phyloP scores from a whole-genome alignment of 2,797 vertebrate genomes.

The Ctenopoma kingsleyae region DNA sequence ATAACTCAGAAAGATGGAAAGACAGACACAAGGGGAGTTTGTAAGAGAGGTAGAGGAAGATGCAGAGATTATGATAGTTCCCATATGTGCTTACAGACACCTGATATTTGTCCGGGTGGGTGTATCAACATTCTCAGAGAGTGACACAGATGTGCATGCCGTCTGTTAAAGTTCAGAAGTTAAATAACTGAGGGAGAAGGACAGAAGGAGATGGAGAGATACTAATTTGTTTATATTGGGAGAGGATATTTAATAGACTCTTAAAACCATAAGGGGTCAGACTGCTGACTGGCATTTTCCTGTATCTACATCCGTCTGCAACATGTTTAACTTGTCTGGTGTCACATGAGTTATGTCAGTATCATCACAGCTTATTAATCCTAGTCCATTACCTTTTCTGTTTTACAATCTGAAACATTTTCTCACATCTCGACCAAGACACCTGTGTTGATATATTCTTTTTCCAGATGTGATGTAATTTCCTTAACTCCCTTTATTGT shows the following conservation, averaged over 20 bases:
- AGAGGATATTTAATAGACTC: constrained; percentile 66
- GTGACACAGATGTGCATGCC: constrained; percentile 75
- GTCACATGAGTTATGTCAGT: constrained; percentile 33
- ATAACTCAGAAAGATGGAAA: constrained; percentile 33
- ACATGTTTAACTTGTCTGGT: constrained; percentile 37
- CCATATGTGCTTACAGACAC: constrained; percentile 83
- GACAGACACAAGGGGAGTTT: constrained; percentile 15
- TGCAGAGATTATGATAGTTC: constrained; percentile 72
- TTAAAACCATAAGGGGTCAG: constrained; percentile 64
- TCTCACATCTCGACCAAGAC: constrained; percentile 34
- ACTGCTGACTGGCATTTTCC: constrained; percentile 66
- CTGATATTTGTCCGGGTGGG: constrained; percentile 80
- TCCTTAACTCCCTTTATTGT: constrained; percentile 48
- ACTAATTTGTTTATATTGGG: constrained; percentile 70
- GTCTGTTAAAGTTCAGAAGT: constrained; percentile 63
- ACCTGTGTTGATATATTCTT: constrained; percentile 47
- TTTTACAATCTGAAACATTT: constrained; percentile 29
- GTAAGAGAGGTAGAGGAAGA: constrained; percentile 36
- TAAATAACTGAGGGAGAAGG: constrained; percentile 51
- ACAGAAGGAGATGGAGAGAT: constrained; percentile 61
- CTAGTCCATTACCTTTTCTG: constrained; percentile 4
- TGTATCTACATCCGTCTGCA: constrained; percentile 39
- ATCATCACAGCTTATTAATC: constrained; percentile 13
- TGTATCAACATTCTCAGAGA: constrained; percentile 80
- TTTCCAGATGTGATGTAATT: constrained; percentile 64